Conservation (phyloP, 2,888 invertebrate species). For the Drosophila picticornis region DNA sequence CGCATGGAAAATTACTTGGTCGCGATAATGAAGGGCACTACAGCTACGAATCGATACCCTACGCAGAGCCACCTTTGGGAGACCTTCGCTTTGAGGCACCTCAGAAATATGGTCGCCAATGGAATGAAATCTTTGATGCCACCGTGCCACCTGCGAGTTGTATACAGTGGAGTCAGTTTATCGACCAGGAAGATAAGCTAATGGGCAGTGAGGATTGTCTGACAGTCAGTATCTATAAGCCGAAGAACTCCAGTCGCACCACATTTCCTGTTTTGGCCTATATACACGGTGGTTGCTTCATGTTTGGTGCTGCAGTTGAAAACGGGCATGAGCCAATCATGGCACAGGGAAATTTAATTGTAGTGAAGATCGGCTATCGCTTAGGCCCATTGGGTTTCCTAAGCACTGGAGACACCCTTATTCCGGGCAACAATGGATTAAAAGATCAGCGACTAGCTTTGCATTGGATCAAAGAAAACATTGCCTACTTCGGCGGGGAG, state of each 20-base stretch:
- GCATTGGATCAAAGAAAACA: conserved; percentile 57
- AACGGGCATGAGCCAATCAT: conserved; percentile 87
- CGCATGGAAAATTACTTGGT: conserved; percentile 76
- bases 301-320: conserved; percentile 87
- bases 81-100: conserved; percentile 87
- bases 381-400: conserved; percentile 91
- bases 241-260: conserved; percentile 71
- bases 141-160: conserved; percentile 87
- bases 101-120: conserved; percentile 58
- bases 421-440: conserved; percentile 85
- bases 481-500: conserved; percentile 83
- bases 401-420: conserved; percentile 89
- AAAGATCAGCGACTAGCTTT: conserved; percentile 64
- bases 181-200: conserved; percentile 61
- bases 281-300: conserved; percentile 90
- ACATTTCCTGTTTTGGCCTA: conserved; percentile 88
- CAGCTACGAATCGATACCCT: conserved; percentile 89
- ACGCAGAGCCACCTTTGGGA: conserved; percentile 89
- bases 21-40: conserved; percentile 84
- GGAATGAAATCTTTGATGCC: conserved; percentile 85
- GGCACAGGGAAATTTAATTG: conserved; percentile 87
- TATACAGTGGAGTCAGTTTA: conserved; percentile 88
- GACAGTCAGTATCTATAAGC: conserved; percentile 88
- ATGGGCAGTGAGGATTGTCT: conserved; percentile 89
- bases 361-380: conserved; percentile 90